phyloP scores from a whole-genome alignment of 1,140 invertebrate species.

The Parasteatoda tepidariorum region DNA sequence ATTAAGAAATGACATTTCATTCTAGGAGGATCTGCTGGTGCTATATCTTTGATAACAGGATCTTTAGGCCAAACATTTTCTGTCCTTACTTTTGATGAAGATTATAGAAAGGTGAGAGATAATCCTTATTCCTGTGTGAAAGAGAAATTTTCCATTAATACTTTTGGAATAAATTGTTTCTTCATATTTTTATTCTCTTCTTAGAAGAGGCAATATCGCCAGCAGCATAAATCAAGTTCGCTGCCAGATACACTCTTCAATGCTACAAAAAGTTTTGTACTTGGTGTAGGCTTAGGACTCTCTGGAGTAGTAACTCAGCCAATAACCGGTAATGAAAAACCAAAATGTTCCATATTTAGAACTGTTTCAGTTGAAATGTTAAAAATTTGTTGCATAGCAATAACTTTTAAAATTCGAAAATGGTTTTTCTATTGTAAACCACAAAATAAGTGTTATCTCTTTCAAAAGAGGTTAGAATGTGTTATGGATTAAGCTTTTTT shows the following conservation, averaged over 20 bases:
- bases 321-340: constrained; percentile 73
- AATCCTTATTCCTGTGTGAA: not conserved
- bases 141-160: not conserved
- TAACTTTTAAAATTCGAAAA: too few relatives aligned
- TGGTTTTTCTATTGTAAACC: too few relatives aligned
- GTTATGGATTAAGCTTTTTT: too few relatives aligned
- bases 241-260: constrained; percentile 73
- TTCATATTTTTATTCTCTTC: constrained; percentile 61
- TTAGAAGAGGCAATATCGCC: constrained; percentile 69
- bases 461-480: too few relatives aligned
- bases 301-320: constrained; percentile 78
- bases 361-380: too few relatives aligned
- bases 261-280: constrained; percentile 74
- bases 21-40: constrained; percentile 87
- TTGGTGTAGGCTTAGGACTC: constrained; percentile 77
- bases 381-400: too few relatives aligned
- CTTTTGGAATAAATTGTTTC: not conserved
- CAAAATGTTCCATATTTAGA: too few relatives aligned
- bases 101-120: constrained; percentile 80
- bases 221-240: constrained; percentile 71
- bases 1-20: too few relatives aligned
- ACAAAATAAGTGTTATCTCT: too few relatives aligned
- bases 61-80: constrained; percentile 95
- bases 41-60: constrained; percentile 94
- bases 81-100: constrained; percentile 94